Percentiles rank a stretch among this genome's conserved stretches.
phyloP scores from a whole-genome alignment of 2,888 invertebrate genomes.

The Dynastes grantii region DNA sequence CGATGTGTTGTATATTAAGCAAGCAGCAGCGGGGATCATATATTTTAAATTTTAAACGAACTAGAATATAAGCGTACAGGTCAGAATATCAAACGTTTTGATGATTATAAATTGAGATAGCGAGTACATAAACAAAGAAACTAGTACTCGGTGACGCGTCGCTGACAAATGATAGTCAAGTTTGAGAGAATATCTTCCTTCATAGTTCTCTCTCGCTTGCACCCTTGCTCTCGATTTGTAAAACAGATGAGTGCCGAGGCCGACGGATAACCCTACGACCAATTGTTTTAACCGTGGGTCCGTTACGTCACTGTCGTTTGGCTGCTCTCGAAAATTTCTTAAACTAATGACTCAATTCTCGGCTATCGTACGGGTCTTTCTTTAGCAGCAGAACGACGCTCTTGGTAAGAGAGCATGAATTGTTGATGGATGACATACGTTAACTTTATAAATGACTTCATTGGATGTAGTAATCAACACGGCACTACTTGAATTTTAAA shows the following conservation, averaged over 20 bases:
- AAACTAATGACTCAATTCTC: conserved; percentile 41
- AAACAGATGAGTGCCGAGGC: conserved; percentile 28
- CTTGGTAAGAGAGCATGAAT: conserved; percentile 36
- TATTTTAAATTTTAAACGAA: conserved; percentile 33
- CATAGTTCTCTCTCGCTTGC: neutral
- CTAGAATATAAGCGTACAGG: conserved; percentile 23
- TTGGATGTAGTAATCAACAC: conserved; percentile 39
- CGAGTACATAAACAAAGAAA: conserved; percentile 35
- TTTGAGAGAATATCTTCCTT: conserved; percentile 27
- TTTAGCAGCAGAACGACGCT: neutral
- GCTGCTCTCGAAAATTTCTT: conserved; percentile 38
- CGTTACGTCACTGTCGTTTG: conserved; percentile 35
- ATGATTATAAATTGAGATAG: conserved; percentile 37
- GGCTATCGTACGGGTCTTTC: conserved; percentile 12
- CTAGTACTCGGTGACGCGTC: conserved; percentile 43
- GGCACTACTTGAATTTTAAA: conserved; percentile 48
- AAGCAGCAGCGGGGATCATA: neutral
- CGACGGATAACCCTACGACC: conserved; percentile 29
- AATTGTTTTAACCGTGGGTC: conserved; percentile 36
- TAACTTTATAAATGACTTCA: conserved; percentile 46
- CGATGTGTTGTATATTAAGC: conserved; percentile 31
- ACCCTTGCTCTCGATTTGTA: conserved; percentile 15
- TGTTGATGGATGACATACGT: conserved; percentile 45
- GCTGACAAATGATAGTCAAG: conserved; percentile 48
- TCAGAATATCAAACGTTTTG: conserved; percentile 37